phyloP scores from a whole-genome alignment of 2,888 invertebrate genomes.

The Pocota personata region DNA sequence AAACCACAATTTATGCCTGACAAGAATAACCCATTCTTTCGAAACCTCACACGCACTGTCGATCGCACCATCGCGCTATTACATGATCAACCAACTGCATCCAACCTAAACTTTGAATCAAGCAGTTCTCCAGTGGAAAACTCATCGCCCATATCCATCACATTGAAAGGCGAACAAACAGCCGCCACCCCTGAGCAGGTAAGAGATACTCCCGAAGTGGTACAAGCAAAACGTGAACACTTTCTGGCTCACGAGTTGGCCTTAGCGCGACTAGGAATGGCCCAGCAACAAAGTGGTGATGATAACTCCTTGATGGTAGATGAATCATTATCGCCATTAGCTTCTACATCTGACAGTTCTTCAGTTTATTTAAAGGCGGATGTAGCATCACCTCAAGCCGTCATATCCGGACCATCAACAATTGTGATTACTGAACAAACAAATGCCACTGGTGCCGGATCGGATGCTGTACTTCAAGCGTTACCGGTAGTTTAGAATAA shows the following conservation, averaged over 20 bases:
- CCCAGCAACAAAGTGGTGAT: constrained; percentile 69
- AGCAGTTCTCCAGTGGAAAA: not conserved
- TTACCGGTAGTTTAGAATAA: constrained; percentile 37
- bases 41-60: not conserved
- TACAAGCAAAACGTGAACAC: constrained; percentile 79
- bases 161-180: not conserved
- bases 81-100: not conserved
- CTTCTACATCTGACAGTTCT: constrained; percentile 13
- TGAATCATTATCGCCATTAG: constrained; percentile 44
- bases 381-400: constrained; percentile 17
- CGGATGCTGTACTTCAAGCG: constrained; percentile 13
- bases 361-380: constrained; percentile 5
- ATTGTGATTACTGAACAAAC: constrained; percentile 15
- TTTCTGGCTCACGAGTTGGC: constrained; percentile 80
- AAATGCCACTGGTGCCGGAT: not conserved
- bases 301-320: not conserved
- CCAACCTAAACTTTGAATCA: not conserved
- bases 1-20: constrained; percentile 5
- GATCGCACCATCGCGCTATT: not conserved
- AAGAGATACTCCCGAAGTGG: constrained; percentile 70
- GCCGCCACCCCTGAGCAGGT: constrained; percentile 16
- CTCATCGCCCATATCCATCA: not conserved
- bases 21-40: constrained; percentile 49
- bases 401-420: constrained; percentile 52
- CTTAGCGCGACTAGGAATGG: constrained; percentile 78